Base-by-base conservation (phyloP, 92 coral and sea anemone genomes). In the Metridium senile region DNA sequence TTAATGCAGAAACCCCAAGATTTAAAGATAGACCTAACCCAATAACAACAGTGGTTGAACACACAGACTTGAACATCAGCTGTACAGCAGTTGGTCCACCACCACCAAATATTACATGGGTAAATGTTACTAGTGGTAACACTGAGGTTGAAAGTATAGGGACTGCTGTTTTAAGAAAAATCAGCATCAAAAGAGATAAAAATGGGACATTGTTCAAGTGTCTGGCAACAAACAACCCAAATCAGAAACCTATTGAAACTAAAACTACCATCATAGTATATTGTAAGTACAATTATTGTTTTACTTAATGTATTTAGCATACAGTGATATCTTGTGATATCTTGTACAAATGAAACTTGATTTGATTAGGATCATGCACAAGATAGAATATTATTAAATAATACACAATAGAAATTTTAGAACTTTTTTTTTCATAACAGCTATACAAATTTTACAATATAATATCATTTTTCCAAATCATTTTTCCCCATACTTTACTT, bases 71-170 rank as follows among this genome's bases (percentile, higher is more conserved):
- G 70, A 39, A 19, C 17, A 56, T 74, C 51, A 33, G 45, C 35
- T 74, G 79, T 45, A 20, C 70, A 58, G 79, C 79, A 6, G 43
- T 19, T 74, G 79, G 59, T n/a, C 27, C 26, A 11, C 79, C 68
- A 21, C 4, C 17, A 46, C 70, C 68, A 21, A 62, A 74, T 47
- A 51, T 74, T 52, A 74, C 39, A 19, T 74, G 79, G 79, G 21
- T 33, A 31, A 35, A 54, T 19, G 1, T 72, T 8, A 22, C 9
- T 23, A 28, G 22, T 45, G 7, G 33, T 23, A 25, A 16, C 28
- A 49, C 35, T 22, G 13, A 6, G 1, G 4, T 10, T 13, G 11
- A 39, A 4, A 59, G 34, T 6, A 2, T 22, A 13, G 74, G 74
- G 1, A 45, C 31, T 45, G 57, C 34, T 0, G 9, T 22, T 0